phyloP scores from a whole-genome alignment of 2,888 invertebrate species.

The Dynastes maya region DNA sequence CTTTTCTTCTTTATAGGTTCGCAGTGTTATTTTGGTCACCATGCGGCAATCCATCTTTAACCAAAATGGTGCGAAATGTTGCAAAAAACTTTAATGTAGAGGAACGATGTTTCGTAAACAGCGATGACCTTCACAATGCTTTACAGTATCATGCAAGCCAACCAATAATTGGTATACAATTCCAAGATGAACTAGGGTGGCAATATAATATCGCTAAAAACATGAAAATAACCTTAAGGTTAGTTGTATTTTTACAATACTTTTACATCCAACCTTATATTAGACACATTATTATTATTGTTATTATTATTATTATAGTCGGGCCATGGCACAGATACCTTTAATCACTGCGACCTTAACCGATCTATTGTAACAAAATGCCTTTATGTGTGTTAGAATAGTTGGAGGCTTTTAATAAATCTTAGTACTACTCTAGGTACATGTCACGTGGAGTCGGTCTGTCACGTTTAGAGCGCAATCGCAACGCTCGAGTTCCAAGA shows the following conservation, averaged over 20 bases:
- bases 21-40: conserved; percentile 21
- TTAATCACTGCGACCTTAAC: too few species aligned
- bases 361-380: too few species aligned
- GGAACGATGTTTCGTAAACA: neutral
- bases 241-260: neutral
- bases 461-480: too few species aligned
- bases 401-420: too few species aligned
- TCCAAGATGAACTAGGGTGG: neutral
- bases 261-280: too few species aligned
- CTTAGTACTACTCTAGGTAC: too few species aligned
- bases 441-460: too few species aligned
- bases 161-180: neutral
- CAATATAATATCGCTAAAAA: neutral
- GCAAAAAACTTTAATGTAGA: conserved; percentile 45
- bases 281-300: too few species aligned
- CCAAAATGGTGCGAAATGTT: neutral
- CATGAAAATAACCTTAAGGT: conserved; percentile 5
- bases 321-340: too few species aligned
- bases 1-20: neutral
- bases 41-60: conserved; percentile 18
- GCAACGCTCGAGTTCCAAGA: too few species aligned
- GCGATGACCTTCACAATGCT: neutral
- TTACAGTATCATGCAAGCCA: neutral
- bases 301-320: too few species aligned
- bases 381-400: too few species aligned